Evolutionary conservation across 2,113 vertebrate species (phyloP), one percentile per base, ranked within the genome.

Genomic region (Crotophaga sulcirostris): DNA sequence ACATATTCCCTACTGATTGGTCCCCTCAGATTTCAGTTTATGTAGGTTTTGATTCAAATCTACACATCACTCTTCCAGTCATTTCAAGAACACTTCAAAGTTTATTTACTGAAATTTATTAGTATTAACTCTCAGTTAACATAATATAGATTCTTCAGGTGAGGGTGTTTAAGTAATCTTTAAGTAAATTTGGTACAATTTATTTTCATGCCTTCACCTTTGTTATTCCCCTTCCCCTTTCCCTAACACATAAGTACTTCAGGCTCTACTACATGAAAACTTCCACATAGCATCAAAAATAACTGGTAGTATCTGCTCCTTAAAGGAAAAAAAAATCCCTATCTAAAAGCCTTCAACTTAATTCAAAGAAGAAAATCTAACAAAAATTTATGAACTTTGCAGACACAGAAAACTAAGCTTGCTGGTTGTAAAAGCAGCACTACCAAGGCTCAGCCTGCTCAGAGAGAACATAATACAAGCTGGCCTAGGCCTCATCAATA

Each of bases 121-220:
- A 74, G 38, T 28, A 82, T 49, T 79, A 84, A 56, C 24, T 56
- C 24, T 73, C 16, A 69, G 59, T 69, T 64, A 81, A 75, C 54
- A 45, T 44, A 75, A 76, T 3, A 0, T 15, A 77, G 24, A 49
- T 62, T 82, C 16, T 75, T 45, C 33, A 10, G 21, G 17, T 56
- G 15, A 73, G 2, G 24, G 28, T 67, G 15, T 62, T 62, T 52
- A 76, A 80, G 25, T 47, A 34, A 7, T 45, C 13, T 21, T 21
- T 51, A 28, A 0, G 0, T 33, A 73, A 55, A 55, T 60, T 64
- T 63, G 20, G 6, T 47, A 6, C 34, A 16, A 73, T 16, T 59
- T 45, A 76, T 84, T 85, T 45, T 54, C 19, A 38, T 4, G 4
- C 36, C 34, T 84, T 78, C 20, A 67, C 8, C 11, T 87, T 58